Evolutionary conservation across 2,113 vertebrate genomes (phyloP).

Genomic region (Otis tarda): DNA sequence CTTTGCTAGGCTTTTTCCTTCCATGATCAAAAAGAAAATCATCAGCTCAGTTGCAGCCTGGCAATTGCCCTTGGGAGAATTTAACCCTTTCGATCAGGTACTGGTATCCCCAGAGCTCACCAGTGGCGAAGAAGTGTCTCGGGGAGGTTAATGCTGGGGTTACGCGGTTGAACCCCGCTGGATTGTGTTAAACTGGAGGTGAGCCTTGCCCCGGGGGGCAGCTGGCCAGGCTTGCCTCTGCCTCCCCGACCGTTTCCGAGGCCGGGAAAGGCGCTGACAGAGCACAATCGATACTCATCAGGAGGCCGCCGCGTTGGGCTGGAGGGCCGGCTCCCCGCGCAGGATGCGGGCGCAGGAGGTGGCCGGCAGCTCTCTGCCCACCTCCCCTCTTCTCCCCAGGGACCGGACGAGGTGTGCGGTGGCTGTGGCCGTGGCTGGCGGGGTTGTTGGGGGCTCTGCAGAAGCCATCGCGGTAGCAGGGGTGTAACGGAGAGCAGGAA

Average conservation of each 20-base stretch:
- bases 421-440: fast-evolving
- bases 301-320: not conserved
- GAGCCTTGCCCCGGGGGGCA: fast-evolving
- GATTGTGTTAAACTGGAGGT: not conserved
- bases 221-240: not conserved
- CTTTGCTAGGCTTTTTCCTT: not conserved
- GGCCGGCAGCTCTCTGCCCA: not conserved
- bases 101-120: not conserved
- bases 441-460: not conserved
- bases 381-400: not conserved
- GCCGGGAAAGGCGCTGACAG: not conserved
- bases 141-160: not conserved
- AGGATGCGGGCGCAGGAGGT: not conserved
- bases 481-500: not conserved
- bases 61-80: not conserved
- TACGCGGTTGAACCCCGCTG: not conserved
- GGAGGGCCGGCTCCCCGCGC: not conserved
- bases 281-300: not conserved
- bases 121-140: not conserved
- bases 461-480: not conserved
- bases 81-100: not conserved
- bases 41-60: not conserved
- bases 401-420: fast-evolving
- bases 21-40: not conserved
- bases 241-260: not conserved